Conservation (phyloP, 2,888 invertebrate species). For the Cephus pulcher region DNA sequence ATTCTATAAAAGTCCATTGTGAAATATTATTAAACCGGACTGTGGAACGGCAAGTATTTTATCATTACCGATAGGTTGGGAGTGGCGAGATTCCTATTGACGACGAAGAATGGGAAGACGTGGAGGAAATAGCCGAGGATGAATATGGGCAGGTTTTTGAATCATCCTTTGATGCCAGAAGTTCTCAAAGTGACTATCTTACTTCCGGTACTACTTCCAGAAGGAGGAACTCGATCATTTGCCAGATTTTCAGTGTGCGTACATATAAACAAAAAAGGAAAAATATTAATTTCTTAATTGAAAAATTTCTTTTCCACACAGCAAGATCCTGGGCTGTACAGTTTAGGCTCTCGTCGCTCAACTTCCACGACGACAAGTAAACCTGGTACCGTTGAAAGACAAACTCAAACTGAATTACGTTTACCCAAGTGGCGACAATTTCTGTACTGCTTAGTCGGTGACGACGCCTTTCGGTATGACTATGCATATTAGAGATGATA, state of each 20-base stretch:
- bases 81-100: constrained; percentile 86
- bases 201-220: constrained; percentile 59
- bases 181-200: constrained; percentile 43
- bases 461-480: constrained; percentile 72
- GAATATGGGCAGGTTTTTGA: constrained; percentile 20
- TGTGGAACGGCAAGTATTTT: background rate
- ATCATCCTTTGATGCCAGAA: constrained; percentile 48
- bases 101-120: constrained; percentile 86
- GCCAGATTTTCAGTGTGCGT: constrained; percentile 73
- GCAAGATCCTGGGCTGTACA: constrained; percentile 40
- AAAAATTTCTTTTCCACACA: background rate
- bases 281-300: background rate
- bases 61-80: constrained; percentile 71
- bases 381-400: constrained; percentile 80
- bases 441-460: constrained; percentile 83
- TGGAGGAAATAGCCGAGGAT: constrained; percentile 64
- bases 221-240: constrained; percentile 72
- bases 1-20: constrained; percentile 14
- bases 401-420: constrained; percentile 83
- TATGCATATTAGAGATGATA: constrained; percentile 44
- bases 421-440: constrained; percentile 84
- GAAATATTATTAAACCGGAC: background rate
- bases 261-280: background rate
- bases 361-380: constrained; percentile 53
- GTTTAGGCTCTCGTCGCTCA: constrained; percentile 39